Evolutionary conservation across 2,888 invertebrate genomes (phyloP).

Genomic region (Therioaphis trifolii): DNA sequence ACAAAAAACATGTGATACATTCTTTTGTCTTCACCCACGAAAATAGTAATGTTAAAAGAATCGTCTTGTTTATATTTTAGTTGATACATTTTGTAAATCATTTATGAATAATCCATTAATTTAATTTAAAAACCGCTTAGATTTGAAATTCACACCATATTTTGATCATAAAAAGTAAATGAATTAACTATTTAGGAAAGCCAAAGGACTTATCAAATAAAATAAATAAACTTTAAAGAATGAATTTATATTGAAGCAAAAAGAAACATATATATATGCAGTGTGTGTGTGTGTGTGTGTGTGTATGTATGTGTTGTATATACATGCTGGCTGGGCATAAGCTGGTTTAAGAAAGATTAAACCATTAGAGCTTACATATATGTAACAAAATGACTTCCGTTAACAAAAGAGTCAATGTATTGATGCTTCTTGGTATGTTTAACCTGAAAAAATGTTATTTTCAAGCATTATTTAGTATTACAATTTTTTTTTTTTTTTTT

Average conservation of each 20-base stretch:
- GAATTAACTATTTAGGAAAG: not conserved
- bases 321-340: too few species aligned
- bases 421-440: conserved; percentile 39
- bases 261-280: not conserved
- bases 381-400: conserved; percentile 29
- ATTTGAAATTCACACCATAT: too few species aligned
- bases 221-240: conserved; percentile 45
- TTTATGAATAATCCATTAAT: too few species aligned
- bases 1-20: too few species aligned
- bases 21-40: too few species aligned
- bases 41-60: too few species aligned
- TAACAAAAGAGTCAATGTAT: conserved; percentile 43
- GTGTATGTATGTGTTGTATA: too few species aligned
- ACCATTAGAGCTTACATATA: conserved; percentile 25
- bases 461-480: not conserved
- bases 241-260: conserved; percentile 44
- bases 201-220: not conserved
- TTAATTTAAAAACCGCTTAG: too few species aligned
- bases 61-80: too few species aligned
- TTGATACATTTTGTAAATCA: too few species aligned
- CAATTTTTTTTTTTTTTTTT: too few species aligned
- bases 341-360: conserved; percentile 17
- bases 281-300: too few species aligned
- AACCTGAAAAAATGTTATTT: conserved; percentile 39
- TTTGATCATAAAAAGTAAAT: not conserved